These are phyloP conservation scores for Mycteria americana DNA, from an alignment of 2,797 vertebrate genomes.

Conservation along the genomic window DNA sequence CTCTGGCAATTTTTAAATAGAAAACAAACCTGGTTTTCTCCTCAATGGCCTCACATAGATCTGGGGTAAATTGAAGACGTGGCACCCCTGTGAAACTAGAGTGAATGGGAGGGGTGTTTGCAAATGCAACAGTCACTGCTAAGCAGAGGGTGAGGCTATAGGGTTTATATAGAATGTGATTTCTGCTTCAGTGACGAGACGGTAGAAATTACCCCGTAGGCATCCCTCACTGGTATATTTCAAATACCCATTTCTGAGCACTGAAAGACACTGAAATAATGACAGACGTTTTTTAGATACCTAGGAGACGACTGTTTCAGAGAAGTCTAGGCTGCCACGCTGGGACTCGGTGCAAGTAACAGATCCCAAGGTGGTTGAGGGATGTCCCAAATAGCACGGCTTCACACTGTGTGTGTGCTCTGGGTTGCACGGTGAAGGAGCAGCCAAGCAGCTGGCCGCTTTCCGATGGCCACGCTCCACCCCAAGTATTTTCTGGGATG, in stretches of 20 bases:
- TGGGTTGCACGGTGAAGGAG: background rate
- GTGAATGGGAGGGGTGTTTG: background rate
- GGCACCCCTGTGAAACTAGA: background rate
- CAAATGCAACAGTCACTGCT: background rate
- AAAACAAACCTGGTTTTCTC: background rate
- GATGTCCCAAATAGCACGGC: background rate
- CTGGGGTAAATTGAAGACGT: background rate
- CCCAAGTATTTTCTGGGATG: background rate
- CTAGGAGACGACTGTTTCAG: background rate
- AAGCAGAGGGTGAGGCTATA: background rate
- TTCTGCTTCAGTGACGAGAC: background rate
- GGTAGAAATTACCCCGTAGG: background rate
- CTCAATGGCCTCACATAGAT: background rate
- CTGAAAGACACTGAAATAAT: background rate
- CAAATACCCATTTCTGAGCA: background rate
- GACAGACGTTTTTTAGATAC: background rate
- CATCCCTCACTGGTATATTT: background rate
- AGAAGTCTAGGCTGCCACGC: background rate
- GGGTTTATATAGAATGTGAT: background rate
- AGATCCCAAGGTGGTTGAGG: background rate
- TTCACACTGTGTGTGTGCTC: rapidly evolving
- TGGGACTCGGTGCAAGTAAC: background rate
- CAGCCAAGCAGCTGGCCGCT: background rate
- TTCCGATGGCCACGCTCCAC: background rate
- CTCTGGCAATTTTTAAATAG: background rate